Percentiles rank a stretch among this genome's conserved stretches.
phyloP scores from a whole-genome alignment of 1,140 invertebrate species.

The Ylistrum balloti region DNA sequence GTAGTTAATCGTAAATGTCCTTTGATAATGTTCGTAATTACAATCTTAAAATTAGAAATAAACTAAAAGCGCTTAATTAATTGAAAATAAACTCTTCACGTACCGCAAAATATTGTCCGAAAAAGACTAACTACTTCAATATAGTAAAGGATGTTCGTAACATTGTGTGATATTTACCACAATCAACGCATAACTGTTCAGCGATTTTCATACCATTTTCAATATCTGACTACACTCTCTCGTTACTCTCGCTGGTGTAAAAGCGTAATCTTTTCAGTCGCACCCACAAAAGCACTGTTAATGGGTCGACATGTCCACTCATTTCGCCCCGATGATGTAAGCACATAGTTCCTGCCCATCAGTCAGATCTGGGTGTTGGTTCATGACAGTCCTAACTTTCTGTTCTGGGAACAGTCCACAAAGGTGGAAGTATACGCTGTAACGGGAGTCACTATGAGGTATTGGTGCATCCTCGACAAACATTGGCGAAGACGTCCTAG shows the following conservation, averaged over 20 bases:
- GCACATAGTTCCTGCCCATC: constrained; percentile 94
- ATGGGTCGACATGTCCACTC: background rate
- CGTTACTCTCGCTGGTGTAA: no score
- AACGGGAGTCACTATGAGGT: constrained; percentile 86
- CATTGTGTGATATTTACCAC: no score
- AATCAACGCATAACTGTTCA: no score
- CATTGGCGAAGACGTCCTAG: constrained; percentile 31
- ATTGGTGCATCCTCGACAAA: constrained; percentile 66
- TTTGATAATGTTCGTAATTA: no score
- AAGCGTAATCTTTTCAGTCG: no score
- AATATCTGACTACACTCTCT: background rate
- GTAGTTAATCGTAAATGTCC: no score
- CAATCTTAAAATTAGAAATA: no score
- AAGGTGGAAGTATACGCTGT: constrained; percentile 91
- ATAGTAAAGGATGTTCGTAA: no score
- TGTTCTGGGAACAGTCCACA: constrained; percentile 94
- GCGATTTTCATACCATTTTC: background rate
- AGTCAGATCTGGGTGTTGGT: constrained; percentile 92
- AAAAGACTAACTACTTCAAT: no score
- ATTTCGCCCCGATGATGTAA: constrained; percentile 86
- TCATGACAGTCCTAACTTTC: constrained; percentile 92
- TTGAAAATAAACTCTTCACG: no score
- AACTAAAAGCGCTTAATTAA: no score
- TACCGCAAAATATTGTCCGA: no score
- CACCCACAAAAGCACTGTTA: background rate